Base-by-base conservation (phyloP, 2,888 invertebrate genomes). In the Craniophora ligustri region DNA sequence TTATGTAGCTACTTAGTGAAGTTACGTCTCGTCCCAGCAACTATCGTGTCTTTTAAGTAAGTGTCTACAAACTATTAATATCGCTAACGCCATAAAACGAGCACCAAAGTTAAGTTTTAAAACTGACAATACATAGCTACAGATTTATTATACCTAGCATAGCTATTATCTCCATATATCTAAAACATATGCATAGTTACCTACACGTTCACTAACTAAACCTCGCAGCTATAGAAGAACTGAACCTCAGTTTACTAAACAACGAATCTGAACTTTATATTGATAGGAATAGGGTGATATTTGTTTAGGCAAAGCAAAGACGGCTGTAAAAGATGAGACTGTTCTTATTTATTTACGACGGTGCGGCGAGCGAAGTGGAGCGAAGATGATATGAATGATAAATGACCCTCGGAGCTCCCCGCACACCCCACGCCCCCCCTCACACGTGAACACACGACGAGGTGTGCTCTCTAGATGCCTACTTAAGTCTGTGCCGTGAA, bases 351-450 rank as follows among this genome's bases (percentile, higher is more conserved):
- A 93, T 93, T 93, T 93, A 93, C 92, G 90, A 87, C 89, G 92
- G 89, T 89, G 92, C 91, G 92, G 92, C 92, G 93, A 92, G 92
- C 92, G 93, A 92, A 93, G 92, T 93, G 91, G 93, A 93, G 93
- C 93, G 92, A 92, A 93, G 93, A 93, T 93, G 93, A 93, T 93
- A 93, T 93, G 92, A 93, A 93, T 93, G 93, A 93, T 93, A 93
- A 93, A 93, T 93, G 93, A 93, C 92, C 93, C 92, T 88, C 88
- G 79, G 86, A 87, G 82, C 86, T 78, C 76, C 75, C 71, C 69
- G 51, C 65, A 15, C 57, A 58, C 77, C 82, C 75, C 68, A 51
- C 58, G 49, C 71, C 72, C 78, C 76, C 76, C 88, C 92, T 90
- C 91, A 91, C 92, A 92, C 92, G 92, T 91, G 92, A 91, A 86